phyloP scores from a whole-genome alignment of 2,888 invertebrate species.

The Ptychoptera albimana region DNA sequence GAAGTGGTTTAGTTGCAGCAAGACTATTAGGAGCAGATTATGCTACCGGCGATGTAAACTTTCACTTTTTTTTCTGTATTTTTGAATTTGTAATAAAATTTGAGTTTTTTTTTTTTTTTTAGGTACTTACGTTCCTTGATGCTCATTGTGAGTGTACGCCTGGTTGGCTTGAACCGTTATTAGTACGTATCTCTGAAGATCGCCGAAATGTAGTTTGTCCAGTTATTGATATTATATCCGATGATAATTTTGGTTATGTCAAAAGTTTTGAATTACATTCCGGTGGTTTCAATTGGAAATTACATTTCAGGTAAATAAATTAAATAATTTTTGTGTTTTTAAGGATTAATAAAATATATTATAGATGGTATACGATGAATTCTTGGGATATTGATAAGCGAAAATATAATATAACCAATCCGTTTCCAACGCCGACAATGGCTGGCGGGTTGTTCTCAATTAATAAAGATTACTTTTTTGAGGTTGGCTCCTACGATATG shows the following conservation, averaged over 20 bases:
- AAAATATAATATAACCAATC: constrained; percentile 56
- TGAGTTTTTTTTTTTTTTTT: background rate
- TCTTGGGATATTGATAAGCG: constrained; percentile 40
- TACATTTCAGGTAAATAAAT: constrained; percentile 50
- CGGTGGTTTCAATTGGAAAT: constrained; percentile 97
- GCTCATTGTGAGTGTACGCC: constrained; percentile 89
- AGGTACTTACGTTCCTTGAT: constrained; percentile 76
- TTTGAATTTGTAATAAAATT: background rate
- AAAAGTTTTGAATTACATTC: constrained; percentile 84
- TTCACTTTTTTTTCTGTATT: background rate
- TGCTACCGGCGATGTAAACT: constrained; percentile 45
- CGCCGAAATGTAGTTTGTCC: constrained; percentile 40
- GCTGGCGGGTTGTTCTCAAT: constrained; percentile 81
- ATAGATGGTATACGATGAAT: constrained; percentile 50
- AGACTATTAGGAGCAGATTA: constrained; percentile 58
- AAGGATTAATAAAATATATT: constrained; percentile 3
- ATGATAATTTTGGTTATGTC: constrained; percentile 89
- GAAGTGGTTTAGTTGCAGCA: constrained; percentile 70
- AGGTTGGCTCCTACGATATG: constrained; percentile 75
- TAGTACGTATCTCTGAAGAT: constrained; percentile 35
- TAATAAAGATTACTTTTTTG: constrained; percentile 70
- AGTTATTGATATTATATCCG: constrained; percentile 87
- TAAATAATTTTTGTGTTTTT: background rate
- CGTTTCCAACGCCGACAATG: constrained; percentile 76
- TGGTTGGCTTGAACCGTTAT: constrained; percentile 65